Evolutionary conservation across 2,888 invertebrate genomes (phyloP).

Genomic region (Lithophane socia): DNA sequence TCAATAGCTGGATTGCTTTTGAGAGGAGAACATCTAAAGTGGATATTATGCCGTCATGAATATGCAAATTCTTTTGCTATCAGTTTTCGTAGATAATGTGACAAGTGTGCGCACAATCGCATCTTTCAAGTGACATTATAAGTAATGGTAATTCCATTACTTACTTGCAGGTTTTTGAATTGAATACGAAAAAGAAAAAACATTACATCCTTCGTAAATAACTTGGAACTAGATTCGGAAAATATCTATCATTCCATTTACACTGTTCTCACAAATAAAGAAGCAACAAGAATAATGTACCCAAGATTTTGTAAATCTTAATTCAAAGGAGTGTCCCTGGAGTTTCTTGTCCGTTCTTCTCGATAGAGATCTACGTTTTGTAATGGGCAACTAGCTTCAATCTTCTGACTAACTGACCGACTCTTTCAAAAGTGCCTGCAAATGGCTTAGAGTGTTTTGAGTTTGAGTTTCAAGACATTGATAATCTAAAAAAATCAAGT

Average conservation of each 20-base stretch:
- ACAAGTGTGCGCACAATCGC: constrained; percentile 4
- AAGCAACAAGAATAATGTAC: too few species aligned
- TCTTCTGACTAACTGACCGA: too few species aligned
- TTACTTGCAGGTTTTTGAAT: constrained; percentile 24
- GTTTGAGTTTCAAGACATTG: neutral
- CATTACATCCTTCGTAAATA: neutral
- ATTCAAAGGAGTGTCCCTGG: too few species aligned
- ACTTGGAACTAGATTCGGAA: too few species aligned
- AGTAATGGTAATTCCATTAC: neutral
- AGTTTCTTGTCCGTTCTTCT: too few species aligned
- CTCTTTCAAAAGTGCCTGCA: too few species aligned
- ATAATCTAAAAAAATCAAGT: too few species aligned
- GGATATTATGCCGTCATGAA: neutral
- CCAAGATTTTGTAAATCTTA: too few species aligned
- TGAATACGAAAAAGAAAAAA: neutral
- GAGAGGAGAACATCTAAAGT: constrained; percentile 2
- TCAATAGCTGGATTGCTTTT: neutral
- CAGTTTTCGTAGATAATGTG: constrained; percentile 25
- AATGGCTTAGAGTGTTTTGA: too few species aligned
- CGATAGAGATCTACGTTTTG: too few species aligned
- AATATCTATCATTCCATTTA: neutral
- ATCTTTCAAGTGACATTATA: neutral
- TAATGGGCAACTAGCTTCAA: too few species aligned
- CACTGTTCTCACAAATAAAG: too few species aligned
- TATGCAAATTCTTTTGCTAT: constrained; percentile 5